These are phyloP conservation scores for Dipodomys spectabilis DNA, from an alignment of 2,113 vertebrate genomes.

Conservation along the genomic window DNA sequence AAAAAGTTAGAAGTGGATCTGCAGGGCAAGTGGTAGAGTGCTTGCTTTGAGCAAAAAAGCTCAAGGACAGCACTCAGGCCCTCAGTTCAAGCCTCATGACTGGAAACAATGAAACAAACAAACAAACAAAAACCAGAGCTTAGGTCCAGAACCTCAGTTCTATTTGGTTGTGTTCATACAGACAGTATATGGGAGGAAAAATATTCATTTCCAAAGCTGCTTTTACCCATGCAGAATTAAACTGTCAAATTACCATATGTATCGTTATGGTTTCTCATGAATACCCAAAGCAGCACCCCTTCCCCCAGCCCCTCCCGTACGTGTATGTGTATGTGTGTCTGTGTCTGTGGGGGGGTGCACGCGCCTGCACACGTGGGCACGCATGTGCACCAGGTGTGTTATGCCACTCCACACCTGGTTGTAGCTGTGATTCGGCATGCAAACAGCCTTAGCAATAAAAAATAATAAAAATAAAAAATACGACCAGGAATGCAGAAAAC, in stretches of 20 bases:
- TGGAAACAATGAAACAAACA: no score
- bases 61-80: no score
- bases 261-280: background rate
- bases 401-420: background rate
- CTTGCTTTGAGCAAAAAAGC: no score
- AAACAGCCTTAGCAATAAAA: slow-evolving; percentile 28
- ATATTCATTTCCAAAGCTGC: background rate
- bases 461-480: background rate
- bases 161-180: background rate
- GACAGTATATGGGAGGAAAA: background rate
- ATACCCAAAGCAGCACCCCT: background rate
- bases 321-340: background rate
- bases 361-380: background rate
- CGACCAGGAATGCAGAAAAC: slow-evolving; percentile 7
- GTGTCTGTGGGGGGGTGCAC: background rate
- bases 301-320: no score
- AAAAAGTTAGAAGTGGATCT: no score
- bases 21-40: no score
- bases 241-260: background rate
- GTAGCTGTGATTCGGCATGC: background rate
- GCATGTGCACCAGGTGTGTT: rapidly evolving
- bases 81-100: no score
- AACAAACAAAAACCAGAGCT: background rate
- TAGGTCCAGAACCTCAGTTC: background rate
- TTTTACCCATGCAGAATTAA: background rate